A percentile compares a stretch with the other conserved stretches of the same genome.
phyloP scores from a whole-genome alignment of 1,140 invertebrate genomes.

The Zaprionus taronus region DNA sequence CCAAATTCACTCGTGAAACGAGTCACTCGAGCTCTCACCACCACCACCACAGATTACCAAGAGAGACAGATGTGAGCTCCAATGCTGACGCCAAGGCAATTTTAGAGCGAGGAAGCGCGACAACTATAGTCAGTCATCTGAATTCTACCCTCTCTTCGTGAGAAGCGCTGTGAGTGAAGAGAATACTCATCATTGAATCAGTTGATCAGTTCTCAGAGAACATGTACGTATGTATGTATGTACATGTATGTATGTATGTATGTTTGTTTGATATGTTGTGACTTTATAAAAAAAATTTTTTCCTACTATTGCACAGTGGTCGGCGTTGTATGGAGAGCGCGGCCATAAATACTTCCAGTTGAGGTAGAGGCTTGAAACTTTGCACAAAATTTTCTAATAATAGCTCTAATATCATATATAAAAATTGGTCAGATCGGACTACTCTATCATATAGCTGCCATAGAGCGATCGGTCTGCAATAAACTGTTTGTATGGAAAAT shows the following conservation, averaged over 20 bases:
- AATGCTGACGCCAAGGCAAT: conserved; percentile 29
- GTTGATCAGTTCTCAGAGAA: conserved; percentile 37
- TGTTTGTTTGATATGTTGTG: neutral
- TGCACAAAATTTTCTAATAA: too few species aligned
- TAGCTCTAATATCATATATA: too few species aligned
- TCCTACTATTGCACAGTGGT: neutral
- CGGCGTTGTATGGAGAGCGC: too few species aligned
- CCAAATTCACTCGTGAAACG: conserved; percentile 35
- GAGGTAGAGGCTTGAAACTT: too few species aligned
- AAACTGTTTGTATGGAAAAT: too few species aligned
- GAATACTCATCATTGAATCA: conserved; percentile 20
- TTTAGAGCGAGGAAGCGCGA: conserved; percentile 17
- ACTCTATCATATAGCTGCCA: too few species aligned
- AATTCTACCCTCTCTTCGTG: conserved; percentile 27
- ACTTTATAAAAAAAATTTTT: neutral
- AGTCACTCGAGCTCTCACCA: conserved; percentile 8
- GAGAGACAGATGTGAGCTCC: conserved; percentile 18
- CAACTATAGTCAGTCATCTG: conserved; percentile 22
- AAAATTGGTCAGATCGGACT: too few species aligned
- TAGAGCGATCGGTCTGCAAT: too few species aligned
- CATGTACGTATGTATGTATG: conserved; percentile 3
- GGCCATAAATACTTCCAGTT: too few species aligned
- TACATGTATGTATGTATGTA: conserved; percentile 7
- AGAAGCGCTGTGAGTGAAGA: conserved; percentile 10
- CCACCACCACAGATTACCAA: conserved; percentile 24